Evolutionary conservation across 2,888 invertebrate genomes (phyloP).

Genomic region (Acrobasis consociella): DNA sequence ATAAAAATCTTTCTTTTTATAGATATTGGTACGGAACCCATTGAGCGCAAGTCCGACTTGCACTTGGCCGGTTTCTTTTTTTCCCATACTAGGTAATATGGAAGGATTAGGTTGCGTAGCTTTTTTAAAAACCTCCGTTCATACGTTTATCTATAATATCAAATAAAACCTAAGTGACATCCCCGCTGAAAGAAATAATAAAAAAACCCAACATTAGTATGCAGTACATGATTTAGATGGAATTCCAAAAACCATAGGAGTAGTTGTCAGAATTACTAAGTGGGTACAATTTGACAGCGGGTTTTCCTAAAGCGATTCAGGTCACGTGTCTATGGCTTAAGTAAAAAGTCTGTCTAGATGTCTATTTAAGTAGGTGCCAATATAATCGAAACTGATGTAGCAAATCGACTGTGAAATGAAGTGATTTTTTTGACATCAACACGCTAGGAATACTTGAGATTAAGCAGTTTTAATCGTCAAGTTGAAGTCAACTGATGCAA

Average conservation of each 20-base stretch:
- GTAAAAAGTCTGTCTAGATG: not conserved
- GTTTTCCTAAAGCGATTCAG: conserved; percentile 11
- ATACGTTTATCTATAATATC: not conserved
- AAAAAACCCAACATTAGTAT: conserved; percentile 8
- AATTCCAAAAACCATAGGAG: conserved; percentile 1
- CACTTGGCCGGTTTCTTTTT: no score
- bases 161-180: not conserved
- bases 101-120: no score
- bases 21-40: no score
- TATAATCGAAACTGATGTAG: not conserved
- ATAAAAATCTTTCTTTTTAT: no score
- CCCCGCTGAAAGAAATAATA: conserved; percentile 4
- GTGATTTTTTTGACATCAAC: not conserved
- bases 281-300: not conserved
- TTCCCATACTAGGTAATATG: no score
- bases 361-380: not conserved
- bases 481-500: no score
- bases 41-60: no score
- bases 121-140: not conserved
- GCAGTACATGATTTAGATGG: conserved; percentile 3
- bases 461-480: no score
- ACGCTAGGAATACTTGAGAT: no score
- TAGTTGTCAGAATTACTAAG: conserved; percentile 6
- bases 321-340: not conserved
- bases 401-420: not conserved